Evolutionary conservation across 2,888 invertebrate species (phyloP).

Genomic region (Myathropa florea): DNA sequence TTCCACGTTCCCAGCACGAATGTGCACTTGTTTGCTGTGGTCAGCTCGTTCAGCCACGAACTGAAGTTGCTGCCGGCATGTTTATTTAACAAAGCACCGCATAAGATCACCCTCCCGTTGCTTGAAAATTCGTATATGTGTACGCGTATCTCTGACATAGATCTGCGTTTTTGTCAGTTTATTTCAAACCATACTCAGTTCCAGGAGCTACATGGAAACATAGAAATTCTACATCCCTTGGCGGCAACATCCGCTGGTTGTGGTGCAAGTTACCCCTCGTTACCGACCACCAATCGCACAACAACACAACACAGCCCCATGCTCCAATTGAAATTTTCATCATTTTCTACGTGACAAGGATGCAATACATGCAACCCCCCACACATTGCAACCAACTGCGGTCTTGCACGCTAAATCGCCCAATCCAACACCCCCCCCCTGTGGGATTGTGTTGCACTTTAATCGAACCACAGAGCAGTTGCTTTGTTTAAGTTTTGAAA

Average conservation of each 20-base stretch:
- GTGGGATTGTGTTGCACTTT: not conserved
- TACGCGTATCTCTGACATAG: not conserved
- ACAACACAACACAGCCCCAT: not conserved
- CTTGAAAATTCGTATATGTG: not conserved
- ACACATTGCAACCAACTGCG: not conserved
- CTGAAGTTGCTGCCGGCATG: not conserved
- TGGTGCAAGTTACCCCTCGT: not conserved
- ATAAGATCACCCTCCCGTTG: not conserved
- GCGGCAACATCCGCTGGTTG: not conserved
- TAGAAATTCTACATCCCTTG: not conserved
- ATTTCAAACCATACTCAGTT: not conserved
- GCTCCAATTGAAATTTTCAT: not conserved
- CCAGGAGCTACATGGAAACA: not conserved
- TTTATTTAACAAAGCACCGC: not conserved
- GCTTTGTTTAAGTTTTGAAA: conserved; percentile 8
- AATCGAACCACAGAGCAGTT: not conserved
- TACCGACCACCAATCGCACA: not conserved
- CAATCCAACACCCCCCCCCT: not conserved
- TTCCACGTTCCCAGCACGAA: not conserved
- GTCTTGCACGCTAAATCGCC: not conserved
- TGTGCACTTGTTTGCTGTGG: not conserved
- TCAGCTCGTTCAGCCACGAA: not conserved
- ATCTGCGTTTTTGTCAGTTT: not conserved
- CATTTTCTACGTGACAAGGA: not conserved
- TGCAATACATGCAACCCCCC: not conserved